These are phyloP conservation scores for Cantharis rufa DNA, from an alignment of 2,888 invertebrate species.

Conservation along the genomic window DNA sequence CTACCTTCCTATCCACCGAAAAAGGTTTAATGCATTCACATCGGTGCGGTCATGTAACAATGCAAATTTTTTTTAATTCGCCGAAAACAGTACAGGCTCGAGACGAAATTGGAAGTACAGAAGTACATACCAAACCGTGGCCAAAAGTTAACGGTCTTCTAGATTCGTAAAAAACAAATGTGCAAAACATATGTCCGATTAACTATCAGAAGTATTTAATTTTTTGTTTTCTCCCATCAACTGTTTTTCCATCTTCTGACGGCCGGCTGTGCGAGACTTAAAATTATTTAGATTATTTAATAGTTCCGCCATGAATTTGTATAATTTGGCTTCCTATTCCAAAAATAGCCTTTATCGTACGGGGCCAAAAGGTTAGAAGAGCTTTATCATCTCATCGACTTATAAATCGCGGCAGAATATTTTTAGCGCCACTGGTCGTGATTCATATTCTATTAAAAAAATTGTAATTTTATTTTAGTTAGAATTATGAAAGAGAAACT, in stretches of 20 bases:
- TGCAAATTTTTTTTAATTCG: not conserved
- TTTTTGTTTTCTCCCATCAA: not conserved
- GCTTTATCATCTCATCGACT: not conserved
- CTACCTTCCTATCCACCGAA: not conserved
- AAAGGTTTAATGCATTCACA: not conserved
- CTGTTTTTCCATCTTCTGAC: not conserved
- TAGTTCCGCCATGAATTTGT: not conserved
- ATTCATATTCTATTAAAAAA: not conserved
- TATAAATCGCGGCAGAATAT: not conserved
- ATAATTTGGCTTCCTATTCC: not conserved
- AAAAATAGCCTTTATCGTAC: not conserved
- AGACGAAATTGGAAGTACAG: not conserved
- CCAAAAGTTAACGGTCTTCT: no score
- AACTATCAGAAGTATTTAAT: not conserved
- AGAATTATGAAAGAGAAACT: not conserved
- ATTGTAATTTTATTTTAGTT: not conserved
- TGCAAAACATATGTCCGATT: not conserved
- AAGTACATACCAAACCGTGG: not conserved
- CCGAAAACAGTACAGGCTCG: not conserved
- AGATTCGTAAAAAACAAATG: not conserved
- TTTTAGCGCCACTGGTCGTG: not conserved
- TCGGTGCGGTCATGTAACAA: not conserved
- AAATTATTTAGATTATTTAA: not conserved
- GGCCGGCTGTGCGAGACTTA: not conserved
- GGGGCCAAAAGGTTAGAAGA: not conserved